These are phyloP conservation scores for Sinocyclocheilus grahami DNA, from an alignment of 2,113 vertebrate genomes.

Conservation along the genomic window DNA sequence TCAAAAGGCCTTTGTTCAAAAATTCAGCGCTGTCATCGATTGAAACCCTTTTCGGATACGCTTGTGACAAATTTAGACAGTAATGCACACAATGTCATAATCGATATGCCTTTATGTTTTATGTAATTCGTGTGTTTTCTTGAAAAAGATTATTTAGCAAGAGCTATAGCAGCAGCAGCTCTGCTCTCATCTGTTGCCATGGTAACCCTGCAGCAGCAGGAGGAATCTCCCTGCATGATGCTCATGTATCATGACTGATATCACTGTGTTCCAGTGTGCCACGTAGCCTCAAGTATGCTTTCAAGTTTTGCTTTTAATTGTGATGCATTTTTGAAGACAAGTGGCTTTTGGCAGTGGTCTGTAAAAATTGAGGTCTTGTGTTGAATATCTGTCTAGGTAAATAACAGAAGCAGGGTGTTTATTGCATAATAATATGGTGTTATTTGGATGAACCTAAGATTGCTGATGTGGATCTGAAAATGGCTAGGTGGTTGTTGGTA, in stretches of 20 bases:
- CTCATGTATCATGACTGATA: conserved; percentile 20
- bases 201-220: conserved; percentile 67
- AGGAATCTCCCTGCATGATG: conserved; percentile 19
- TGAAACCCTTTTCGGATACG: neutral
- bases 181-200: conserved; percentile 72
- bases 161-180: conserved; percentile 40
- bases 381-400: neutral
- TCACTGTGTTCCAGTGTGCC: neutral
- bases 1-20: conserved; percentile 45
- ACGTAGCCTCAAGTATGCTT: neutral
- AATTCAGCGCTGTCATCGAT: neutral
- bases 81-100: neutral
- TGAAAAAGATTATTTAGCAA: neutral
- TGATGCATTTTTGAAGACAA: neutral
- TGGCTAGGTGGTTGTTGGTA: neutral
- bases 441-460: neutral
- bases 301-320: neutral
- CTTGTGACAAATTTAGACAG: neutral
- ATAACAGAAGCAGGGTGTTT: neutral
- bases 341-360: neutral
- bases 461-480: neutral
- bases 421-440: neutral
- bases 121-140: conserved; percentile 1
- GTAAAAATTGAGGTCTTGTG: neutral
- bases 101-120: neutral